These are phyloP conservation scores for human (Homo sapiens) DNA, from an alignment of 2,113 vertebrate species.

Conservation along the genomic window DNA sequence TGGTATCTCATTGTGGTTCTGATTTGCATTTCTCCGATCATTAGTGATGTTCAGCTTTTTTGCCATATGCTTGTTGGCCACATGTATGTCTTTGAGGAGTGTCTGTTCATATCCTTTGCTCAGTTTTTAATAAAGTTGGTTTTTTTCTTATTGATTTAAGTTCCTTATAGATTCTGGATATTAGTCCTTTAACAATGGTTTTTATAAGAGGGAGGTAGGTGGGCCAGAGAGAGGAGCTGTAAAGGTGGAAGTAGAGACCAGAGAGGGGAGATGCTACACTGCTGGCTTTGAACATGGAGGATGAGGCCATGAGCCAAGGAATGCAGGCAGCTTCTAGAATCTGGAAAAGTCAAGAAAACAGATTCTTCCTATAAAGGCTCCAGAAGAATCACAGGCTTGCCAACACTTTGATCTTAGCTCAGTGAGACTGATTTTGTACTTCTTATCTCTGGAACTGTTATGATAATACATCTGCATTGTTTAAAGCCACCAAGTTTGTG, in stretches of 20 bases:
- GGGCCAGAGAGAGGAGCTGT: background rate
- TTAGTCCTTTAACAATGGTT: too few relatives aligned
- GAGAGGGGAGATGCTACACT: background rate
- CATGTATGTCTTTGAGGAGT: too few relatives aligned
- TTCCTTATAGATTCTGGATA: too few relatives aligned
- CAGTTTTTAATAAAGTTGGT: too few relatives aligned
- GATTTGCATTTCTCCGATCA: too few relatives aligned
- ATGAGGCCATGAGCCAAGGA: background rate
- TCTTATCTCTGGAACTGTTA: background rate
- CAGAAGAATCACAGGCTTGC: background rate
- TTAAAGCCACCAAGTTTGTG: background rate
- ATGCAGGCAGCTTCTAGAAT: background rate
- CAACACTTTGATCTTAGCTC: background rate
- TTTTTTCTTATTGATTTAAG: too few relatives aligned
- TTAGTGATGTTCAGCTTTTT: too few relatives aligned
- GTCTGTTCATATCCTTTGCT: too few relatives aligned
- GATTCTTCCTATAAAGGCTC: background rate
- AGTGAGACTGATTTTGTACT: background rate
- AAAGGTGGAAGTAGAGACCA: background rate
- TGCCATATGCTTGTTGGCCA: too few relatives aligned
- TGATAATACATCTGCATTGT: background rate
- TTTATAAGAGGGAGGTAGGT: background rate
- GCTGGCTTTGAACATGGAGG: background rate
- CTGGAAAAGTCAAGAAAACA: background rate
- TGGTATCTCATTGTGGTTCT: too few relatives aligned